Percentiles rank a stretch among this genome's conserved stretches.
Evolutionary conservation across 2,113 vertebrate species (phyloP).

Genomic region (Gasterosteus aculeatus): DNA sequence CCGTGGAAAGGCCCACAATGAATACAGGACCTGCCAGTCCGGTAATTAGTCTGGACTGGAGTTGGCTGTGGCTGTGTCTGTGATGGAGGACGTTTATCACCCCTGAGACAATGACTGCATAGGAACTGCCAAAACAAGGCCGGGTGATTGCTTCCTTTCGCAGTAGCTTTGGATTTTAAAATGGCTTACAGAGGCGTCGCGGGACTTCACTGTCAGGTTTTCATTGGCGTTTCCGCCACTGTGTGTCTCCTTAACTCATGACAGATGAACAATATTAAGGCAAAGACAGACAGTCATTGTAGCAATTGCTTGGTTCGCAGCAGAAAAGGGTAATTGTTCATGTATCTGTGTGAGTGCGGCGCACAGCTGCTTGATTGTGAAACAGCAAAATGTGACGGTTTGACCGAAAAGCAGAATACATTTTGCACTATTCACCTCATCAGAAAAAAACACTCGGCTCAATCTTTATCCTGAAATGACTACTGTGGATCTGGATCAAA

Average conservation of each 20-base stretch:
- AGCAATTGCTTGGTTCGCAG: constrained; percentile 39
- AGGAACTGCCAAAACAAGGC: constrained; percentile 65
- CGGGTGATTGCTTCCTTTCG: constrained; percentile 55
- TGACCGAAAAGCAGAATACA: constrained; percentile 4
- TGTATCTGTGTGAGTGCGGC: not conserved
- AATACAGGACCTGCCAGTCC: constrained; percentile 64
- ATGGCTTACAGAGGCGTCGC: constrained; percentile 46
- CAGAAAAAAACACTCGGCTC: not conserved
- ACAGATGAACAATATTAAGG: constrained; percentile 59
- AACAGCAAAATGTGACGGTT: constrained; percentile 14
- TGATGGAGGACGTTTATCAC: constrained; percentile 71
- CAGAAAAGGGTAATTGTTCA: constrained; percentile 26
- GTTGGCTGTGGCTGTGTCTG: constrained; percentile 52
- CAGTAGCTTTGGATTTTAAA: constrained; percentile 51
- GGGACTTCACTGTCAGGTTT: constrained; percentile 59
- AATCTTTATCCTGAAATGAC: not conserved
- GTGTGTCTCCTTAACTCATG: constrained; percentile 50
- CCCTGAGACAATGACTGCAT: constrained; percentile 66
- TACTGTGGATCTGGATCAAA: not conserved
- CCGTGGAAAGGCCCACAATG: constrained; percentile 42
- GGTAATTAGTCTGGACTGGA: constrained; percentile 73
- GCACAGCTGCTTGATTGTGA: constrained; percentile 1
- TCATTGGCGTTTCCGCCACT: constrained; percentile 23
- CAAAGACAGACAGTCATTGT: constrained; percentile 32
- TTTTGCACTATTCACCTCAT: not conserved